Evolutionary conservation across 2,888 invertebrate genomes (phyloP).

Genomic region (Bibio marci): DNA sequence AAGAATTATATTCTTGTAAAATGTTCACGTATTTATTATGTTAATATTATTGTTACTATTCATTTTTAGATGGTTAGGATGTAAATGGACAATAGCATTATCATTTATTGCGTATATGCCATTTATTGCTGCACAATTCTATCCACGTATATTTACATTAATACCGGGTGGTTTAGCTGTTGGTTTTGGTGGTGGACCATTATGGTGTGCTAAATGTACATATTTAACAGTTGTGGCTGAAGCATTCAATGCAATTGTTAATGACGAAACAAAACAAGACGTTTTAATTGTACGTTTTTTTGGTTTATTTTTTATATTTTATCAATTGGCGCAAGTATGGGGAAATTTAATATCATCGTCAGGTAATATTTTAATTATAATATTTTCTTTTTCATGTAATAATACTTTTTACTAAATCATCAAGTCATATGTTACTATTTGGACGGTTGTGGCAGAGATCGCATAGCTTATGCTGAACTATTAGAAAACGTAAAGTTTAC

Average conservation of each 20-base stretch:
- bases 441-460: too few relatives aligned
- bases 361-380: conserved; percentile 28
- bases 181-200: conserved; percentile 77
- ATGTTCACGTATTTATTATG: too few relatives aligned
- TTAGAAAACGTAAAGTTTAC: too few relatives aligned
- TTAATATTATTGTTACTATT: too few relatives aligned
- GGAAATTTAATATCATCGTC: conserved; percentile 82
- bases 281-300: conserved; percentile 81
- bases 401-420: neutral
- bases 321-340: conserved; percentile 91
- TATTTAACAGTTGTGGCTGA: conserved; percentile 73
- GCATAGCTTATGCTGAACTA: too few relatives aligned
- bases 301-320: conserved; percentile 91
- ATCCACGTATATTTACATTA: conserved; percentile 68
- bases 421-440: neutral
- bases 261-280: conserved; percentile 41
- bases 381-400: neutral
- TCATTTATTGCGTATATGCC: conserved; percentile 82
- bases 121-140: conserved; percentile 80
- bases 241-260: conserved; percentile 57
- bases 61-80: conserved; percentile 61
- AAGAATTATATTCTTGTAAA: too few relatives aligned
- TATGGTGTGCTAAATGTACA: conserved; percentile 94
- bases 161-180: conserved; percentile 69
- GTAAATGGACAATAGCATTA: conserved; percentile 75